Percentiles rank a stretch among this genome's conserved stretches.
Conservation (phyloP, 2,113 vertebrate species). For the Protomyctophum bolini region DNA sequence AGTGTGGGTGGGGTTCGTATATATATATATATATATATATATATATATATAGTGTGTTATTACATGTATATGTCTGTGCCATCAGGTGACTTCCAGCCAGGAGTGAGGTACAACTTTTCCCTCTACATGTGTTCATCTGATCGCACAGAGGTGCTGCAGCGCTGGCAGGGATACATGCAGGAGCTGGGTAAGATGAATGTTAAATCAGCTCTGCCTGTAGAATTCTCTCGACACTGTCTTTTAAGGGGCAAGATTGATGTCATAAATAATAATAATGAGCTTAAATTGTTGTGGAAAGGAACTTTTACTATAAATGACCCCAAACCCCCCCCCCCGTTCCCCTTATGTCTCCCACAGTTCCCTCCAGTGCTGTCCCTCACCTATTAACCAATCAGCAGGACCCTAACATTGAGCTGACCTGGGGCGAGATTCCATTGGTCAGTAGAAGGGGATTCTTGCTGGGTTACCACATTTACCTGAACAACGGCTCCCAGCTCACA, state of each 20-base stretch:
- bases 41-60: background rate
- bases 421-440: conserved; percentile 59
- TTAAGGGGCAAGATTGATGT: no score
- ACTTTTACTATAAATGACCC: no score
- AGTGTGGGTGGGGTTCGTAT: background rate
- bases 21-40: background rate
- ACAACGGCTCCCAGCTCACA: conserved; percentile 51
- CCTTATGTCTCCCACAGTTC: conserved; percentile 49
- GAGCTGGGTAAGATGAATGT: conserved; percentile 66
- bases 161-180: conserved; percentile 70
- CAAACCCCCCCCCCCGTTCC: background rate
- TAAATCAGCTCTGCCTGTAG: background rate
- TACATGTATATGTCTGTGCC: conserved; percentile 36
- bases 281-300: no score
- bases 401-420: conserved; percentile 64
- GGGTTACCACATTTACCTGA: conserved; percentile 76
- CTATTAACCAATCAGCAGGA: conserved; percentile 57
- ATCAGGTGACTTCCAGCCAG: conserved; percentile 66
- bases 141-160: conserved; percentile 58
- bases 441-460: conserved; percentile 68
- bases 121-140: conserved; percentile 68
- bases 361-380: conserved; percentile 47
- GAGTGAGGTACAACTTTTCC: conserved; percentile 75
- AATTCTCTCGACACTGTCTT: background rate
- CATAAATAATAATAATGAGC: no score